Evolutionary conservation across 2,797 vertebrate genomes (phyloP).

Genomic region (Decapterus maruadsi): DNA sequence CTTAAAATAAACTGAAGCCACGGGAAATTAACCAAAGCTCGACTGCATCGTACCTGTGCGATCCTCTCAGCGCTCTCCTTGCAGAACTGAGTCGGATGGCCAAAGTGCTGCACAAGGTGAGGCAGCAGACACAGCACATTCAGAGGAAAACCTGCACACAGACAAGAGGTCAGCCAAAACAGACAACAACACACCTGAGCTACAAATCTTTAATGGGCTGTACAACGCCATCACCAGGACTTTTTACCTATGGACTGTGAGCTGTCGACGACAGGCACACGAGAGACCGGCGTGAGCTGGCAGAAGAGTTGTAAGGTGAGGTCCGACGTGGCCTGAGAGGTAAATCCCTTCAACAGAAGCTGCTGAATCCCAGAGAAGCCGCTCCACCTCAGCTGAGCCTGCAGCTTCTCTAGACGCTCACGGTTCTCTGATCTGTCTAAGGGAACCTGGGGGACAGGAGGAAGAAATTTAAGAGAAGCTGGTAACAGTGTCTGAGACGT

Average conservation of each 20-base stretch:
- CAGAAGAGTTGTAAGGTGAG: slow-evolving; percentile 97
- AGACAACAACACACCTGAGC: neutral
- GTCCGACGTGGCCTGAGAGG: slow-evolving; percentile 95
- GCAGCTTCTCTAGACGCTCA: slow-evolving; percentile 97
- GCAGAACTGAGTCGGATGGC: slow-evolving; percentile 96
- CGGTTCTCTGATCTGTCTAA: slow-evolving; percentile 96
- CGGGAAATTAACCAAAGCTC: neutral
- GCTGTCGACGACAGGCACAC: slow-evolving; percentile 95
- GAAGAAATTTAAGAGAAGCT: neutral
- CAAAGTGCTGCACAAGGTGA: slow-evolving; percentile 97
- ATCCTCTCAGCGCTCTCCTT: slow-evolving; percentile 98
- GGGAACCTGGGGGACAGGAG: slow-evolving; percentile 86
- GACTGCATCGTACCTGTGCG: slow-evolving; percentile 89
- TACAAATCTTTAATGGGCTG: neutral
- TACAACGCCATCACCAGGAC: neutral
- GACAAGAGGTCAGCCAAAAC: slow-evolving; percentile 9
- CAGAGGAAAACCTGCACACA: slow-evolving; percentile 92
- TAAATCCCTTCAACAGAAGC: slow-evolving; percentile 97
- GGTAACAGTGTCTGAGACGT: neutral
- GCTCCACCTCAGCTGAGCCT: slow-evolving; percentile 97
- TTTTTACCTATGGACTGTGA: slow-evolving; percentile 98
- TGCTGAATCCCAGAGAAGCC: slow-evolving; percentile 98
- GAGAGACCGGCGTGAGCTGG: slow-evolving; percentile 95
- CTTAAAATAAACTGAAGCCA: neutral
- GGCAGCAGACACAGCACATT: slow-evolving; percentile 98